These are phyloP conservation scores for Platorchestia sp. DNA, from an alignment of 1,140 invertebrate species.

Conservation along the genomic window DNA sequence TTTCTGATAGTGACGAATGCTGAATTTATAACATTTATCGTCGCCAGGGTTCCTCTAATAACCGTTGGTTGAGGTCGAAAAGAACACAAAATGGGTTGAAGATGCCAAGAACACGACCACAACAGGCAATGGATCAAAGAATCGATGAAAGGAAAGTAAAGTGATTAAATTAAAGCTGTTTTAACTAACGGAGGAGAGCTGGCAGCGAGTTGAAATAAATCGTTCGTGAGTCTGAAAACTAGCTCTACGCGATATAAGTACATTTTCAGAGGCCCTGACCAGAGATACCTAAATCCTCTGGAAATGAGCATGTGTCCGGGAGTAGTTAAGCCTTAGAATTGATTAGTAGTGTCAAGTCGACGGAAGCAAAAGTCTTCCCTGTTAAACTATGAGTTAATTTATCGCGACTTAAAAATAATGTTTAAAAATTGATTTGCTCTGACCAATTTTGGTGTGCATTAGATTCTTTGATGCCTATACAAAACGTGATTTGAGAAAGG, in stretches of 20 bases:
- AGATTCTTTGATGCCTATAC: no score
- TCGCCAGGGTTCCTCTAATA: neutral
- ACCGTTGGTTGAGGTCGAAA: neutral
- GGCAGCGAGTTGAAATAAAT: neutral
- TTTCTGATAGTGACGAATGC: neutral
- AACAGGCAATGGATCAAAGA: neutral
- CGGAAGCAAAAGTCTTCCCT: no score
- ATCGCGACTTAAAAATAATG: no score
- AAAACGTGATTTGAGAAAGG: no score
- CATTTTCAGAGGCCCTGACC: neutral
- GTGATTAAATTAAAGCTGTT: neutral
- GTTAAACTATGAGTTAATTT: no score
- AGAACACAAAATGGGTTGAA: neutral
- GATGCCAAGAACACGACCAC: neutral
- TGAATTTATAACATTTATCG: neutral
- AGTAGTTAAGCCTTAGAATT: no score
- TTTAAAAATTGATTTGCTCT: no score
- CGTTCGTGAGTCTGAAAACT: neutral
- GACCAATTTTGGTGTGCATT: no score
- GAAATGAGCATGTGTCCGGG: no score
- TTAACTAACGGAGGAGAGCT: neutral
- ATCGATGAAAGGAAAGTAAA: neutral
- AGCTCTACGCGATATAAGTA: neutral
- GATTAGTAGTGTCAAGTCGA: no score
- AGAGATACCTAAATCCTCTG: neutral